These are phyloP conservation scores for Elephas maximus DNA, from an alignment of 2,113 vertebrate genomes.

Conservation along the genomic window DNA sequence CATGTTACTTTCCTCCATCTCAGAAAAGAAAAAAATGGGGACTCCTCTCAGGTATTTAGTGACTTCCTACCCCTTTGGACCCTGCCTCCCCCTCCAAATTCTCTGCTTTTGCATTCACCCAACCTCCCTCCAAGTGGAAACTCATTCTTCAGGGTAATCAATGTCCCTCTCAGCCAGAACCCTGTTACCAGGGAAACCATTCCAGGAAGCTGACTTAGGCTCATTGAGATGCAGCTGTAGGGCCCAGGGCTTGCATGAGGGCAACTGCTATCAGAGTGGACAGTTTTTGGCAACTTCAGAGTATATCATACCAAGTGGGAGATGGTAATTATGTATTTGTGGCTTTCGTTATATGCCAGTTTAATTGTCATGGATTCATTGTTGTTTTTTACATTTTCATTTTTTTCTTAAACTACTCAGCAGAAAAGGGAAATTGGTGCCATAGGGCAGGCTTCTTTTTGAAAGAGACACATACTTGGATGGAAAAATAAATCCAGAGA, in stretches of 20 bases:
- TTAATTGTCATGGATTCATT: slow-evolving; percentile 80
- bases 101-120: slow-evolving; percentile 77
- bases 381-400: slow-evolving; percentile 74
- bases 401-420: slow-evolving; percentile 78
- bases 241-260: slow-evolving; percentile 60
- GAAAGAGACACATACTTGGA: slow-evolving; percentile 82
- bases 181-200: slow-evolving; percentile 85
- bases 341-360: slow-evolving; percentile 77
- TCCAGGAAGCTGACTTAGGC: slow-evolving; percentile 72
- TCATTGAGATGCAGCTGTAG: slow-evolving; percentile 82
- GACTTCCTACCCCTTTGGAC: slow-evolving; percentile 22
- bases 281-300: slow-evolving; percentile 74
- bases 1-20: slow-evolving; percentile 30
- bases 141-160: slow-evolving; percentile 87
- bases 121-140: slow-evolving; percentile 81
- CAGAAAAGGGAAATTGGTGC: slow-evolving; percentile 85
- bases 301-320: slow-evolving; percentile 60
- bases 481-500: slow-evolving; percentile 82
- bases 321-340: slow-evolving; percentile 80
- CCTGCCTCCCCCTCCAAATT: slow-evolving; percentile 29
- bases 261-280: slow-evolving; percentile 73
- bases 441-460: slow-evolving; percentile 85
- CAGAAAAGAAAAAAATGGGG: not conserved
- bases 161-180: slow-evolving; percentile 88
- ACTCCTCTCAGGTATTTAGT: not conserved